Evolutionary conservation across 2,113 vertebrate genomes (phyloP).

Genomic region (Aleadryas rufinucha): DNA sequence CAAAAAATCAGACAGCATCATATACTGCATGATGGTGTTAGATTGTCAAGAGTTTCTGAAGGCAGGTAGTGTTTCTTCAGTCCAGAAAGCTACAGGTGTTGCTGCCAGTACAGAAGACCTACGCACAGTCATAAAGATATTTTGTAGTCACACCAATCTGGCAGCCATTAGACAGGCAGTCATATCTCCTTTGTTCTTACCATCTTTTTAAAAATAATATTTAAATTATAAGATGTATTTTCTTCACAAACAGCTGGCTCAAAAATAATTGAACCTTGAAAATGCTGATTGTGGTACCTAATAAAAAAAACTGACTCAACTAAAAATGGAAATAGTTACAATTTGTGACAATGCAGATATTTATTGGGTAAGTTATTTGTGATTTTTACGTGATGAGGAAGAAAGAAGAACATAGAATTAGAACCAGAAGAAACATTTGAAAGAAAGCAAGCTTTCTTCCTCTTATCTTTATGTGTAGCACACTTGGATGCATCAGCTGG

Average conservation of each 20-base stretch:
- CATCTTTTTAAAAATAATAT: not conserved
- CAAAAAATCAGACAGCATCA: not conserved
- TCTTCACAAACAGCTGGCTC: not conserved
- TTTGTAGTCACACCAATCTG: not conserved
- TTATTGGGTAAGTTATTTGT: not conserved
- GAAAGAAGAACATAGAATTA: not conserved
- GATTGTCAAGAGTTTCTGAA: not conserved
- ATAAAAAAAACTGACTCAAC: not conserved
- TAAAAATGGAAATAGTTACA: not conserved
- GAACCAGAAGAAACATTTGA: not conserved
- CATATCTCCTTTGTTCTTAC: not conserved
- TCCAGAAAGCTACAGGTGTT: not conserved
- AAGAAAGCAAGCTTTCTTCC: rapidly evolving
- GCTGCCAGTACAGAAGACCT: not conserved
- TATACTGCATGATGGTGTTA: not conserved
- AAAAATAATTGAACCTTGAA: not conserved
- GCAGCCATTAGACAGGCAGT: not conserved
- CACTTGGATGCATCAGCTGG: not conserved
- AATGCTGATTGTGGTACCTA: not conserved
- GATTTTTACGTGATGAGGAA: not conserved
- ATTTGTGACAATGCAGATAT: not conserved
- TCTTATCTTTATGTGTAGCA: not conserved
- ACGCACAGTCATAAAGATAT: rapidly evolving
- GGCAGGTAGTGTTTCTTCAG: not conserved
- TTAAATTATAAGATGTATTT: not conserved